A percentile compares a stretch with the other conserved stretches of the same genome.
Evolutionary conservation across 64 coral and sea anemone genomes (phyloP).

Genomic region (Stylophora pistillata): DNA sequence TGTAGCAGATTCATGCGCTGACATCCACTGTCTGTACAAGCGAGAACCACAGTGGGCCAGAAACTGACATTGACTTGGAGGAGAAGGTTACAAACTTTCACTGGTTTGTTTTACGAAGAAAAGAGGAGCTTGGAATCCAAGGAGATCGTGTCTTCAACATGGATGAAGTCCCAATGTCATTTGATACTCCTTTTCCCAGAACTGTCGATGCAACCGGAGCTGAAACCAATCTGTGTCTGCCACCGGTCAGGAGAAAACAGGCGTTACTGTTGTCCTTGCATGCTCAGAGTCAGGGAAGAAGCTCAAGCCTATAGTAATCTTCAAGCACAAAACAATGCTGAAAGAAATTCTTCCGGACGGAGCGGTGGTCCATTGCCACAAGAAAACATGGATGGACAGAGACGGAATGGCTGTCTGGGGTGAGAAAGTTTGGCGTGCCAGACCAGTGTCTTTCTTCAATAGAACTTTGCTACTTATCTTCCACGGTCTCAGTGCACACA

Average conservation of each 20-base stretch:
- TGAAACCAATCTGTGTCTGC: conserved; percentile 52
- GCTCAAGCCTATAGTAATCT: conserved; percentile 70
- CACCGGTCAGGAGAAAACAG: conserved; percentile 61
- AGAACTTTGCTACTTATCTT: conserved; percentile 49
- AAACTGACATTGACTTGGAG: conserved; percentile 63
- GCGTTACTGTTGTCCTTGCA: conserved; percentile 67
- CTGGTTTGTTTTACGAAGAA: conserved; percentile 50
- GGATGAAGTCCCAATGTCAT: conserved; percentile 68
- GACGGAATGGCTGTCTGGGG: conserved; percentile 66
- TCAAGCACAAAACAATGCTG: conserved; percentile 58
- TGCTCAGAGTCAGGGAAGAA: conserved; percentile 61
- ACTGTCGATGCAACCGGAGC: conserved; percentile 42
- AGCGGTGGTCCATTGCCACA: conserved; percentile 51
- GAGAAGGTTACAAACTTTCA: conserved; percentile 57
- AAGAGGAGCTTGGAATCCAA: conserved; percentile 40
- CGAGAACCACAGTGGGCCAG: conserved; percentile 66
- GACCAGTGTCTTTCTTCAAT: conserved; percentile 53
- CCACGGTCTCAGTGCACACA: conserved; percentile 58
- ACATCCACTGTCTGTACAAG: conserved; percentile 48
- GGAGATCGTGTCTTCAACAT: conserved; percentile 78
- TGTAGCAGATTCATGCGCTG: conserved; percentile 46
- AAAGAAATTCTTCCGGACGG: conserved; percentile 52
- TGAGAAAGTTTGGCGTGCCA: conserved; percentile 60
- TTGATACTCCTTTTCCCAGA: conserved; percentile 41
- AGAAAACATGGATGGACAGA: conserved; percentile 65